Percentiles rank a stretch among this genome's conserved stretches.
Evolutionary conservation across 2,888 invertebrate genomes (phyloP).

Genomic region (Lepidochitona cinerea): DNA sequence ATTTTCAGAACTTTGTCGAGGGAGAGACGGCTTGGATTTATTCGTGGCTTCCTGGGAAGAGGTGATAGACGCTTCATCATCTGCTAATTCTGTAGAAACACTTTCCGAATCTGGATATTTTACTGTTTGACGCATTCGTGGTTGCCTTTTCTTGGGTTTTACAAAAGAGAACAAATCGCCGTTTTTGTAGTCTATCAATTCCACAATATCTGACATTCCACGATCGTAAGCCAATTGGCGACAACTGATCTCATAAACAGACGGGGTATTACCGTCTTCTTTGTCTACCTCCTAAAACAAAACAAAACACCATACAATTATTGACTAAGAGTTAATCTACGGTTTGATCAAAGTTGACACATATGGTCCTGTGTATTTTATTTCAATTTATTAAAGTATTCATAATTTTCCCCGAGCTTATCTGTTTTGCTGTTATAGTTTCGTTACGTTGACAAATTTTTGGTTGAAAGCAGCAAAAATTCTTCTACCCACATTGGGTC

Average conservation of each 20-base stretch:
- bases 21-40: too few relatives aligned
- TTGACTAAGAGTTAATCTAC: too few relatives aligned
- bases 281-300: neutral
- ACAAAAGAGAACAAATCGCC: slow-evolving; percentile 53
- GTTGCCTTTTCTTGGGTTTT: slow-evolving; percentile 41
- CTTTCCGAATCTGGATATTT: neutral
- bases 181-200: slow-evolving; percentile 62
- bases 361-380: too few relatives aligned
- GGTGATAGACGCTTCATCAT: neutral
- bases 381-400: too few relatives aligned
- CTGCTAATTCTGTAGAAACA: neutral
- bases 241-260: slow-evolving; percentile 45
- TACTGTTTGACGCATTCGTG: slow-evolving; percentile 39
- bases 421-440: too few relatives aligned
- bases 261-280: neutral
- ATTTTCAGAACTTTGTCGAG: neutral
- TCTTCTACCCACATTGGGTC: too few relatives aligned
- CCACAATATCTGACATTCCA: slow-evolving; percentile 54
- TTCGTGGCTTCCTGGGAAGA: neutral
- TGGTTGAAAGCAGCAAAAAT: too few relatives aligned
- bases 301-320: too few relatives aligned
- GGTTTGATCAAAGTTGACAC: too few relatives aligned
- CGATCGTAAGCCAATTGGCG: slow-evolving; percentile 67
- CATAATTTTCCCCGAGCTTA: too few relatives aligned
- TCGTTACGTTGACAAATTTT: too few relatives aligned